Percentiles rank a stretch among this genome's conserved stretches.
phyloP scores from a whole-genome alignment of 1,140 invertebrate species.

The Leptonema lineaticorne region DNA sequence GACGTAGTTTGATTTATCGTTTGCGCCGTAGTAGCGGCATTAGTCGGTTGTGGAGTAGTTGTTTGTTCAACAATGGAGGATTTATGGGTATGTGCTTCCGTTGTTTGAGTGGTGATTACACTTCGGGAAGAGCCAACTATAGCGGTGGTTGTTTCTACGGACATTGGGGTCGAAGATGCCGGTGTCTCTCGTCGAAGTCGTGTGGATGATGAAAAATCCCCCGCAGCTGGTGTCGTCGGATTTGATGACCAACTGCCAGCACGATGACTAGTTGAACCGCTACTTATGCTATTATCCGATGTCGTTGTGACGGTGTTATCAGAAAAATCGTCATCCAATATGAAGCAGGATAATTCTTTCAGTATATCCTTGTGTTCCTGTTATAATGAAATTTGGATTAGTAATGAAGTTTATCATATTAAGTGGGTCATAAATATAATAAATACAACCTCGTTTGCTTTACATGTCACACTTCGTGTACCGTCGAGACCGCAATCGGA shows the following conservation, averaged over 20 bases:
- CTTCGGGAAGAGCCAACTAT: slow-evolving; percentile 22
- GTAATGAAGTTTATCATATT: not conserved
- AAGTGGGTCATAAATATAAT: slow-evolving; percentile 1
- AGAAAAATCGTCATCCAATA: slow-evolving; percentile 47
- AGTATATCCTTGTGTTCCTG: slow-evolving; percentile 55
- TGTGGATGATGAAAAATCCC: slow-evolving; percentile 37
- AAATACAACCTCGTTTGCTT: slow-evolving; percentile 62
- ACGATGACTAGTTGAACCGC: slow-evolving; percentile 42
- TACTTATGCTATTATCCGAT: slow-evolving; percentile 28
- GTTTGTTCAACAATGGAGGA: not conserved
- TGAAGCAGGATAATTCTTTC: slow-evolving; percentile 50
- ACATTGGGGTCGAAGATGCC: slow-evolving; percentile 21
- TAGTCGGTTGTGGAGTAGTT: not conserved
- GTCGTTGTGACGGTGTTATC: slow-evolving; percentile 32
- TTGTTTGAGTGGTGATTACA: not conserved
- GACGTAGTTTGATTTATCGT: not conserved
- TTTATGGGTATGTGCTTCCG: not conserved
- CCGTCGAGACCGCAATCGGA: slow-evolving; percentile 88
- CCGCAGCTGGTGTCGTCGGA: slow-evolving; percentile 43
- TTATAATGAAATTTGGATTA: slow-evolving; percentile 28
- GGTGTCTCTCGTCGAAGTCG: slow-evolving; percentile 34
- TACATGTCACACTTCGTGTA: slow-evolving; percentile 68
- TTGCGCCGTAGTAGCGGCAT: not conserved
- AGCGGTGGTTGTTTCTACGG: slow-evolving; percentile 26
- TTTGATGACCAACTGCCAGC: slow-evolving; percentile 44